These are phyloP conservation scores for Nymphalis urticae DNA, from an alignment of 2,888 invertebrate genomes.

Conservation along the genomic window DNA sequence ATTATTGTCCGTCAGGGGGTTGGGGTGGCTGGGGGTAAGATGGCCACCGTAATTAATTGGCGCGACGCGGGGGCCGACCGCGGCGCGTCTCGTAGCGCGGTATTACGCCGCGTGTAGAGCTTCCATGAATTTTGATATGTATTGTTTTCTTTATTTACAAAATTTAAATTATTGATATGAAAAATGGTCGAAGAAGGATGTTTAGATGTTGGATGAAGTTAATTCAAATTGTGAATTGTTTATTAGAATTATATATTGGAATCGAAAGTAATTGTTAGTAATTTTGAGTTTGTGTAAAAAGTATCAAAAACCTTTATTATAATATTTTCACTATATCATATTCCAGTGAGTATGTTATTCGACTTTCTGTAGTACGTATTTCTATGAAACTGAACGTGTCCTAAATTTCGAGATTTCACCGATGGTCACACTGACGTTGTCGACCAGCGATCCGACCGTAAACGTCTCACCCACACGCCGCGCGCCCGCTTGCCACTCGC, in stretches of 20 bases:
- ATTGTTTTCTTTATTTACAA: background rate
- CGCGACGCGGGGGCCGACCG: constrained; percentile 80
- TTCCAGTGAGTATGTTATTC: no score
- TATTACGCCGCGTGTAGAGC: constrained; percentile 67
- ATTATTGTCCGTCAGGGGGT: constrained; percentile 77
- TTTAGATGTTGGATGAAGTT: no score
- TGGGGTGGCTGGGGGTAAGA: constrained; percentile 66
- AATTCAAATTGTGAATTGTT: no score
- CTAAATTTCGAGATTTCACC: constrained; percentile 14
- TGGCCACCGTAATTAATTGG: constrained; percentile 82
- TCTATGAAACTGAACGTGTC: constrained; percentile 10
- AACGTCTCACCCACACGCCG: constrained; percentile 81
- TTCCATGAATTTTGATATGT: constrained; percentile 34
- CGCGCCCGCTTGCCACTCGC: constrained; percentile 75
- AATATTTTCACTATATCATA: no score
- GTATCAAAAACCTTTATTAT: no score
- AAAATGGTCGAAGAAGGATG: no score
- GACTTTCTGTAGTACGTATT: no score
- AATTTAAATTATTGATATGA: no score
- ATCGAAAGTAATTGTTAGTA: no score
- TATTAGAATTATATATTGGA: no score
- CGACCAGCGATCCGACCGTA: constrained; percentile 80
- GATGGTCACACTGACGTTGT: constrained; percentile 63
- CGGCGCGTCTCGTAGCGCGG: constrained; percentile 77
- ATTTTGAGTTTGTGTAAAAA: no score